Conservation (phyloP, 2,113 vertebrate genomes). For the Heloderma charlesbogerti region DNA sequence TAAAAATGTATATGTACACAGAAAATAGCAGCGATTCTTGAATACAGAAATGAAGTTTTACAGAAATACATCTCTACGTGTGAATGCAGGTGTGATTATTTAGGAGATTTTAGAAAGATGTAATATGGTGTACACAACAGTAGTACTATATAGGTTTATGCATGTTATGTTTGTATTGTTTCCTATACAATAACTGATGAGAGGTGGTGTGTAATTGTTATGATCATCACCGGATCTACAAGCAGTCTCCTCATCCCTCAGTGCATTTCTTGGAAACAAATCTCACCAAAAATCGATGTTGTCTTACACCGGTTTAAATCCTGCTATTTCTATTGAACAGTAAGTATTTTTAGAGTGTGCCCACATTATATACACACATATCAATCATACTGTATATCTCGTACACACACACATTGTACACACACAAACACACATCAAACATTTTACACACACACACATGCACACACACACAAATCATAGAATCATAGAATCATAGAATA, state of each 20-base stretch:
- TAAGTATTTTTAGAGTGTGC: not conserved
- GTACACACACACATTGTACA: not conserved
- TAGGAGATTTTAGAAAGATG: not conserved
- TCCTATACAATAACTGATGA: not conserved
- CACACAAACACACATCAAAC: no score
- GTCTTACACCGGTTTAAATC: not conserved
- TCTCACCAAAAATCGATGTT: not conserved
- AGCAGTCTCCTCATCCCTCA: not conserved
- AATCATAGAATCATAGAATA: no score
- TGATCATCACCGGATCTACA: not conserved
- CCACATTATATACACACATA: not conserved
- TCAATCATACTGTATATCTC: not conserved
- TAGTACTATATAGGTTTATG: not conserved
- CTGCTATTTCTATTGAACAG: not conserved
- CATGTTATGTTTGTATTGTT: not conserved
- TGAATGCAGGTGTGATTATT: not conserved
- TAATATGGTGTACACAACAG: not conserved
- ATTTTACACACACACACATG: not conserved
- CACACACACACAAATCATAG: not conserved
- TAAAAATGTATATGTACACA: not conserved
- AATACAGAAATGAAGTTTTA: not conserved
- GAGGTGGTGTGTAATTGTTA: not conserved
- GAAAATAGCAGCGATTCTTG: not conserved
- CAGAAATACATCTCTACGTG: not conserved
- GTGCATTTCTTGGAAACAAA: not conserved